These are phyloP conservation scores for Apteryx mantelli DNA, from an alignment of 2,113 vertebrate species.

Conservation along the genomic window DNA sequence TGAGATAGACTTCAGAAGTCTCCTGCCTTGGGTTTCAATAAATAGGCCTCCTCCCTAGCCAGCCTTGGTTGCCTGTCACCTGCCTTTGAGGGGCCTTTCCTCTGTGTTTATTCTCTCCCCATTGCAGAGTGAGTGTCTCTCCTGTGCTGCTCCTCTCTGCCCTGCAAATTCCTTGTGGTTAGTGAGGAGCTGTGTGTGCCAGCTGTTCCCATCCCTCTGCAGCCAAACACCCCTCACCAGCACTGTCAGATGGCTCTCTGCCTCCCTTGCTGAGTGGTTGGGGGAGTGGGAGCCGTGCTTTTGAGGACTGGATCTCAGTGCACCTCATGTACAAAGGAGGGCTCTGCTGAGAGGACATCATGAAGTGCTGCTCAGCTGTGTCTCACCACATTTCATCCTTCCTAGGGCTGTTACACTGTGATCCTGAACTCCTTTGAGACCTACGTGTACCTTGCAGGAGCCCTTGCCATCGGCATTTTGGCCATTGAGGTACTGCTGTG, in stretches of 20 bases:
- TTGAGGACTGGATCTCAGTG: not conserved
- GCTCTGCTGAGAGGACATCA: not conserved
- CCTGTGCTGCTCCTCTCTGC: not conserved
- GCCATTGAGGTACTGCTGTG: constrained; percentile 84
- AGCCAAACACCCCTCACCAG: not conserved
- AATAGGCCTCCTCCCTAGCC: not conserved
- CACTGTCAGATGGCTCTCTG: not conserved
- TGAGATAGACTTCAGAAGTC: not conserved
- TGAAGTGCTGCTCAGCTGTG: not conserved
- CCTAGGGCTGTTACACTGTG: constrained; percentile 91
- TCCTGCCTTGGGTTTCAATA: not conserved
- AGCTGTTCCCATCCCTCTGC: not conserved
- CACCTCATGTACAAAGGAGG: rapidly evolving
- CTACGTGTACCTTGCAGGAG: constrained; percentile 91
- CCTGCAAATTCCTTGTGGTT: not conserved
- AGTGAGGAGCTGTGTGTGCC: too few relatives aligned
- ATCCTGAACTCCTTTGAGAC: constrained; percentile 90
- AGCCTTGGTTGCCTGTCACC: not conserved
- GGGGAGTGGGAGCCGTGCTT: rapidly evolving
- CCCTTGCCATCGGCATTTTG: constrained; percentile 89
- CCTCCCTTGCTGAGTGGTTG: not conserved
- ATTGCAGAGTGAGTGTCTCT: not conserved
- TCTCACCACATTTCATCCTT: not conserved
- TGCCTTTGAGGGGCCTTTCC: not conserved
- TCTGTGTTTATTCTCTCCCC: not conserved